These are phyloP conservation scores for Drosophila aff. DNA, from an alignment of 1,140 invertebrate genomes.

Conservation along the genomic window DNA sequence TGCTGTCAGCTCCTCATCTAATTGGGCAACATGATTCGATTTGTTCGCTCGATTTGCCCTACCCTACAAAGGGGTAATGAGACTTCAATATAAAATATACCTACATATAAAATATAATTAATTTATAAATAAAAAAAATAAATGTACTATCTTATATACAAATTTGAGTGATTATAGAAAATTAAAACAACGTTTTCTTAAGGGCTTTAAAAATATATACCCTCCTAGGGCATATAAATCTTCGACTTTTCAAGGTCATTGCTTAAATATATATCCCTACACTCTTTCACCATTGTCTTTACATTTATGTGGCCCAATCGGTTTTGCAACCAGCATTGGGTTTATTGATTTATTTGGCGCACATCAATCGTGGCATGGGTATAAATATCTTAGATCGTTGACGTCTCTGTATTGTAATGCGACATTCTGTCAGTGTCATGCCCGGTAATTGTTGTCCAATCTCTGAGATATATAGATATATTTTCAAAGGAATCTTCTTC, in stretches of 20 bases:
- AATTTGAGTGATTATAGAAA: background rate
- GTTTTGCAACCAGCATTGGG: background rate
- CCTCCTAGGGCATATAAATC: background rate
- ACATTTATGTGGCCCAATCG: background rate
- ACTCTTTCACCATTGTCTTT: conserved; percentile 19
- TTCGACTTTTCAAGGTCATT: background rate
- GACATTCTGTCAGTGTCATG: conserved; percentile 75
- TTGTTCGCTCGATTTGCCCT: conserved; percentile 19
- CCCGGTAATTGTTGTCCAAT: conserved; percentile 66
- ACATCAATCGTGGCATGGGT: conserved; percentile 20
- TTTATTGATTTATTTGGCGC: conserved; percentile 33
- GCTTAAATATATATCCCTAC: background rate
- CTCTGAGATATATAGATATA: background rate
- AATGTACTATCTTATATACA: background rate
- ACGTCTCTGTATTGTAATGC: conserved; percentile 25
- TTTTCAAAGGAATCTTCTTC: conserved; percentile 13
- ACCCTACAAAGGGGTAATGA: background rate
- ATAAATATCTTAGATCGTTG: conserved; percentile 11
- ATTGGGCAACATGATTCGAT: conserved; percentile 49
- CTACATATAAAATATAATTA: background rate
- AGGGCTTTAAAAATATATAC: background rate
- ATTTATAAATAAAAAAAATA: background rate
- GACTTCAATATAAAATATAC: background rate
- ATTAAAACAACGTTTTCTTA: background rate
- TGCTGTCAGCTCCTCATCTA: conserved; percentile 42